phyloP scores from a whole-genome alignment of 2,888 invertebrate genomes.

The Leptinotarsa tumamoca region DNA sequence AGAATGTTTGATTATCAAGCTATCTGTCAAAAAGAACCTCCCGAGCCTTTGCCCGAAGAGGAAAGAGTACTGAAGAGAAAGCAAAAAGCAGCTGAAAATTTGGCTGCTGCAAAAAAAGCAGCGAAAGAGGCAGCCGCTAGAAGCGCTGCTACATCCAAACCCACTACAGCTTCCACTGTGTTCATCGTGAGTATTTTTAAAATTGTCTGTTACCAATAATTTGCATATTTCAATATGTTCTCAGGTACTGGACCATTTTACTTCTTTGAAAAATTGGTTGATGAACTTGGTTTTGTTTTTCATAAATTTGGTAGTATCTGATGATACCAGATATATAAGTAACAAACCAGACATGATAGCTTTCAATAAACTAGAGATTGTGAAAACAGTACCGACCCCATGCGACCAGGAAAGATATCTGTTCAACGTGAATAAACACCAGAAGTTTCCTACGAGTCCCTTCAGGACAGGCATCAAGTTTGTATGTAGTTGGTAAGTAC shows the following conservation, averaged over 20 bases:
- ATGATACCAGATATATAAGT: conserved; percentile 37
- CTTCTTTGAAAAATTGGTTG: conserved; percentile 62
- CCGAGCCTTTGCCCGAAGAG: conserved; percentile 45
- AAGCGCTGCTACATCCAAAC: conserved; percentile 19
- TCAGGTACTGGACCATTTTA: conserved; percentile 56
- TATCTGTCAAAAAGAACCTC: conserved; percentile 75
- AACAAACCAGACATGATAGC: conserved; percentile 61
- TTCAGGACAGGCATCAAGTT: conserved; percentile 53
- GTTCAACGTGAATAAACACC: conserved; percentile 56
- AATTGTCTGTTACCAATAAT: too few species aligned
- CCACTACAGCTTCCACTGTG: not conserved
- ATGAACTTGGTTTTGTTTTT: conserved; percentile 48
- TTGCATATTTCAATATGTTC: not conserved
- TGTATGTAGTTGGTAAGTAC: conserved; percentile 73
- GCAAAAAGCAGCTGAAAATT: conserved; percentile 62
- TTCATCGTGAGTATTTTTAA: not conserved
- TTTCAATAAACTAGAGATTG: conserved; percentile 77
- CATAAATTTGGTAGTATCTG: conserved; percentile 34
- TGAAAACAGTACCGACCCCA: conserved; percentile 84
- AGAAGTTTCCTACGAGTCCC: conserved; percentile 48
- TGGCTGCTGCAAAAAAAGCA: conserved; percentile 12
- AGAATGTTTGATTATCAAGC: conserved; percentile 88
- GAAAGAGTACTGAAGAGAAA: conserved; percentile 39
- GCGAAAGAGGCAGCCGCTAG: conserved; percentile 17
- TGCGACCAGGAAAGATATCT: conserved; percentile 79